A percentile compares a stretch with the other conserved stretches of the same genome.
phyloP scores from a whole-genome alignment of 1,140 invertebrate species.

The Spodoptera litura region DNA sequence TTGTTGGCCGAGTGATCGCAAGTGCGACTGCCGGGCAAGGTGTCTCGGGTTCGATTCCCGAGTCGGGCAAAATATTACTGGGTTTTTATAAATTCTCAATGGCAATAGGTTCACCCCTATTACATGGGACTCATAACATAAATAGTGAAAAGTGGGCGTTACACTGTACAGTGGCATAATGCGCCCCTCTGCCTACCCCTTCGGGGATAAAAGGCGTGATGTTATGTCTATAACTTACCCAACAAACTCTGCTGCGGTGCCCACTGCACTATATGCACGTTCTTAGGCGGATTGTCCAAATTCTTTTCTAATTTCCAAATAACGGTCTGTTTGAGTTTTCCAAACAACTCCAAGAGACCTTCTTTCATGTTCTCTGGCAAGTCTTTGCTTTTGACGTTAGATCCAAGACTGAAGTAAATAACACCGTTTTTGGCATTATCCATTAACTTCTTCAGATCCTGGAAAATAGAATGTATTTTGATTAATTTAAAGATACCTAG shows the following conservation, averaged over 20 bases:
- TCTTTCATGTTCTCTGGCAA: conserved; percentile 66
- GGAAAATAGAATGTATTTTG: conserved; percentile 20
- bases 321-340: conserved; percentile 77
- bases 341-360: conserved; percentile 80
- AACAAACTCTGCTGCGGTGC: conserved; percentile 88
- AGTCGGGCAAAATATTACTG: too few relatives aligned
- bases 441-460: conserved; percentile 77
- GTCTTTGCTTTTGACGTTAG: conserved; percentile 76
- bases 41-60: too few relatives aligned
- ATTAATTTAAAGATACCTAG: too few relatives aligned
- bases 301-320: conserved; percentile 86
- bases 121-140: too few relatives aligned
- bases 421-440: conserved; percentile 82
- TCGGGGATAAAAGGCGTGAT: too few relatives aligned
- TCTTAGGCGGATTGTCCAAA: conserved; percentile 79
- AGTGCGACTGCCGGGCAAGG: too few relatives aligned
- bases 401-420: conserved; percentile 87
- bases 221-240: conserved; percentile 58
- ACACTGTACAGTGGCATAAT: too few relatives aligned
- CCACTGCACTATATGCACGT: conserved; percentile 88
- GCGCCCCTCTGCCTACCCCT: too few relatives aligned
- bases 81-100: too few relatives aligned
- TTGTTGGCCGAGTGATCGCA: too few relatives aligned
- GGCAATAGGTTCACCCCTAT: too few relatives aligned
- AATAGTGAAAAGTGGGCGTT: too few relatives aligned